Evolutionary conservation across 2,797 vertebrate species (phyloP).

Genomic region (Synanceia verrucosa): DNA sequence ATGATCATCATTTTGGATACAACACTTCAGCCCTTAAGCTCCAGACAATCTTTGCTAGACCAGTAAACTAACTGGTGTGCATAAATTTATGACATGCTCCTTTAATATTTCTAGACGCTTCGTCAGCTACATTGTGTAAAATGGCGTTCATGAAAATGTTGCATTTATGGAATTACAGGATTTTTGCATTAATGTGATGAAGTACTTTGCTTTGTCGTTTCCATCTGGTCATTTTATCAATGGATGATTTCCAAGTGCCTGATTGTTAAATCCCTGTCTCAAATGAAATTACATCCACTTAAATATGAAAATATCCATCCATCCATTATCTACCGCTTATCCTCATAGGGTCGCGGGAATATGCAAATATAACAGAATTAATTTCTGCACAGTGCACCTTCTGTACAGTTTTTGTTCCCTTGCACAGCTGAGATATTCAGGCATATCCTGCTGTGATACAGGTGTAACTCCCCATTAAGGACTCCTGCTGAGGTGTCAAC

Average conservation of each 20-base stretch:
- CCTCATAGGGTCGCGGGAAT: too few species aligned
- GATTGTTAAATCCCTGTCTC: background rate
- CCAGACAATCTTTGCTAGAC: background rate
- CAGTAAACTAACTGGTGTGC: background rate
- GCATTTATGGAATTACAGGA: background rate
- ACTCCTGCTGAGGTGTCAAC: too few species aligned
- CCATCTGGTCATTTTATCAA: background rate
- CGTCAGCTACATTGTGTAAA: background rate
- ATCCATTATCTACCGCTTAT: too few species aligned
- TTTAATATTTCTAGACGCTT: background rate
- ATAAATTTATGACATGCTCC: background rate
- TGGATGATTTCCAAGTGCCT: background rate
- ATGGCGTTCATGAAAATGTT: background rate
- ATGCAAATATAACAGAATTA: too few species aligned
- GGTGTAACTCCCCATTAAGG: too few species aligned
- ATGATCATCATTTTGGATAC: too few species aligned
- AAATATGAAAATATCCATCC: too few species aligned
- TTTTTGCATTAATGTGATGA: conserved; percentile 20
- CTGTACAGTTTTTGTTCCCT: too few species aligned
- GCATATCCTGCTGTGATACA: too few species aligned
- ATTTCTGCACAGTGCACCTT: too few species aligned
- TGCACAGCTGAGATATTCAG: too few species aligned
- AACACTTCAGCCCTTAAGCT: too few species aligned
- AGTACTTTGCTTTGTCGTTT: background rate
- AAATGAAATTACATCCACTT: background rate